Base-by-base conservation (phyloP, 2,113 vertebrate species). In the Sphyrna mokarran region DNA sequence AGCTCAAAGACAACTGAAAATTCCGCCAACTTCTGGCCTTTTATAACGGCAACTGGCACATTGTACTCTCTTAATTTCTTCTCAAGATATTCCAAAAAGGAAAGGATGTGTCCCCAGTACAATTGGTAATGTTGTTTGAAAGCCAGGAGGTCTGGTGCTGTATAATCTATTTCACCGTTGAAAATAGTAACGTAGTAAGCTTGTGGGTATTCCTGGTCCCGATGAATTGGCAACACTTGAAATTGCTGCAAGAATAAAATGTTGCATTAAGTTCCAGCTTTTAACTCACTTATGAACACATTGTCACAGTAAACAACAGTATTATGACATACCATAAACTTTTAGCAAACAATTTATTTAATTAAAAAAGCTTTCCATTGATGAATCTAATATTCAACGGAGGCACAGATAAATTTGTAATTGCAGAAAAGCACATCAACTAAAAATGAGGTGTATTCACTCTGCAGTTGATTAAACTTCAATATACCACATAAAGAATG, bases 51-150 rank as follows among this genome's bases (percentile, higher is more conserved):
- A 96, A 96, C 72, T 4, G 98, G 98, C 48, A 98, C 96, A 0
- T 98, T 97, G n/a, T 97, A 98, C 72, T 97, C 97, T 96, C 96
- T 96, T 95, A 98, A 98, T 94, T 98, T 97, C 95, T 96, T 97
- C 95, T 97, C 96, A 7, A 98, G 61, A 1, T 95, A 95, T 86
- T 97, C 97, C 96, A 98, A 96, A 96, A 97, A 96, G 22, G 95
- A 96, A 37, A 96, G 68, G 85, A 97, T 96, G 69, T 96, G 97
- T 89, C 96, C 97, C 98, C 98, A 98, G 95, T 96, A 97, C n/a
- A 97, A 97, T 23, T 83, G 97, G 40, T 97, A 97, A 95, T 87
- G 97, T 13, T 98, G 96, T 95, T 98, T 98, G 96, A 99, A 98
- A 0, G 97, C 96, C 95, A 97, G 89, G 96, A 98, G 98, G 96